Evolutionary conservation across 2,888 invertebrate genomes (phyloP).

Genomic region (Stramonita haemastoma): DNA sequence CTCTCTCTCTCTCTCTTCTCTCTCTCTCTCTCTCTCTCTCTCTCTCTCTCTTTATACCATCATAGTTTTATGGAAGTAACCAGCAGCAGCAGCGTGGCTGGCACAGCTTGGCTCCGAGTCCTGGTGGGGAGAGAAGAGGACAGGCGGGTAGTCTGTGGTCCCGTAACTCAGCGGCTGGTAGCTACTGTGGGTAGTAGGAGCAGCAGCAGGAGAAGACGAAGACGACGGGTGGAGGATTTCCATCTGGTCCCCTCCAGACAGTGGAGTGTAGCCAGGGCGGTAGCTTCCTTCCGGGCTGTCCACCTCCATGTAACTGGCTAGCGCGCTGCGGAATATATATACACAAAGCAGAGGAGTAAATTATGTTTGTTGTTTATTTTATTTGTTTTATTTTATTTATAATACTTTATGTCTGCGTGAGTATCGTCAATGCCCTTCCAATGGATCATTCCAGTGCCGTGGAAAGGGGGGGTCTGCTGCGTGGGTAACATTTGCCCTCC

Average conservation of each 20-base stretch:
- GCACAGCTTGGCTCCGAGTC: background rate
- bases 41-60: background rate
- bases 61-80: background rate
- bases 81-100: background rate
- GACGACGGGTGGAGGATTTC: background rate
- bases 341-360: background rate
- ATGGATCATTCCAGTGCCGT: too few species aligned
- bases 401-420: too few species aligned
- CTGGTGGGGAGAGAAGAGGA: background rate
- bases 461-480: too few species aligned
- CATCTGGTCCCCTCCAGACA: background rate
- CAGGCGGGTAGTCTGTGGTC: background rate
- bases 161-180: background rate
- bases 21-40: too few species aligned
- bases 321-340: too few species aligned
- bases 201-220: background rate
- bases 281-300: background rate
- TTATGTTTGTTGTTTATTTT: too few species aligned
- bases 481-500: too few species aligned
- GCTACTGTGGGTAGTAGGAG: too few species aligned
- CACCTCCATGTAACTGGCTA: background rate
- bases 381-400: too few species aligned
- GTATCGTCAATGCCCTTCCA: too few species aligned
- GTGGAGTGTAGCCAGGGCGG: background rate
- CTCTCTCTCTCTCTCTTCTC: too few species aligned